A percentile compares a stretch with the other conserved stretches of the same genome.
Conservation (phyloP, 2,113 vertebrate genomes). For the Elachura formosa region DNA sequence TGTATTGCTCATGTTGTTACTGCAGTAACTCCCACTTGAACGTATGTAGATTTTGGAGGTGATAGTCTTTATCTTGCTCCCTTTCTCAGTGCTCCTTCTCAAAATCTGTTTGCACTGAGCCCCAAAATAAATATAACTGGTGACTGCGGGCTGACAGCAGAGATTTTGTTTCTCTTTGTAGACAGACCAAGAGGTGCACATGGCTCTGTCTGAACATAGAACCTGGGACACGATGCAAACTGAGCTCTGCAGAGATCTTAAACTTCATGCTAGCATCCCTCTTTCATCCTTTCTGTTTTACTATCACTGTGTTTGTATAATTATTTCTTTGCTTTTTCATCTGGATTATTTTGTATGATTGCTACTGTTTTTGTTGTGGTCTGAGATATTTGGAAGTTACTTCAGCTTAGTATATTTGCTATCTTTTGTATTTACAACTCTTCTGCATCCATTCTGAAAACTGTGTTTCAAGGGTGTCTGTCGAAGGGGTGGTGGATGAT, state of each 20-base stretch:
- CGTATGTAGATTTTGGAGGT: background rate
- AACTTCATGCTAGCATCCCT: background rate
- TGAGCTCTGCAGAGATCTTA: background rate
- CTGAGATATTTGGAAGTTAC: background rate
- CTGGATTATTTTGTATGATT: background rate
- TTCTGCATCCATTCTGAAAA: background rate
- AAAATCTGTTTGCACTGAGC: conserved; percentile 12
- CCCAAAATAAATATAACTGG: background rate
- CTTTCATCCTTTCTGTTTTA: background rate
- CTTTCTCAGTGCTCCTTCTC: conserved; percentile 19
- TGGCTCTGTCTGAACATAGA: background rate
- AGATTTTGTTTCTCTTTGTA: background rate
- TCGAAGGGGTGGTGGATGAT: background rate
- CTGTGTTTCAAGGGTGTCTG: background rate
- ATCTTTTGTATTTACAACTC: background rate
- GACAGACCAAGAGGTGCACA: background rate
- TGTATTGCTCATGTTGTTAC: background rate
- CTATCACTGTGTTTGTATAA: background rate
- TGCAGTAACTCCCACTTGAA: background rate
- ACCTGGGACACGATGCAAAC: background rate
- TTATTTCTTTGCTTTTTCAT: background rate
- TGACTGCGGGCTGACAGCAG: background rate
- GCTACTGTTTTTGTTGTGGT: background rate
- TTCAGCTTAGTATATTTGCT: background rate
- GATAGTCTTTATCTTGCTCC: conserved; percentile 55